Percentiles rank a stretch among this genome's conserved stretches.
phyloP scores from a whole-genome alignment of 2,113 vertebrate species.

The Ovibos moschatus region DNA sequence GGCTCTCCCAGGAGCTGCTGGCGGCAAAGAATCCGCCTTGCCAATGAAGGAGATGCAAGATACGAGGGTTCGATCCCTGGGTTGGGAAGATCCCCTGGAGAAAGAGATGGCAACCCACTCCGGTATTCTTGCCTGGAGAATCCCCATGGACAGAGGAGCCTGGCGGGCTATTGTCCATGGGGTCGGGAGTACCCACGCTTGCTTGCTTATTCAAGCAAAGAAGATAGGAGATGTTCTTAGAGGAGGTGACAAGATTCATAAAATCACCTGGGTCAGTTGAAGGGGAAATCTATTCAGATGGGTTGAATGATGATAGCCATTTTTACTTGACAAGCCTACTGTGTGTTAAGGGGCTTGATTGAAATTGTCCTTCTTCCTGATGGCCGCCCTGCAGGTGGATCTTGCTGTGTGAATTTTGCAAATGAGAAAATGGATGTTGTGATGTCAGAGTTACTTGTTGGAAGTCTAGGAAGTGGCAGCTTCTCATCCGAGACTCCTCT shows the following conservation, averaged over 20 bases:
- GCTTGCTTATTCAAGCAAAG: not conserved
- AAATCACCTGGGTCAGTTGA: not conserved
- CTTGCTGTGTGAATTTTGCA: fast-evolving
- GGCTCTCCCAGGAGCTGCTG: not conserved
- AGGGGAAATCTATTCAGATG: not conserved
- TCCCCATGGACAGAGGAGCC: not conserved
- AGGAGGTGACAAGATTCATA: not conserved
- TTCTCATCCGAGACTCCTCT: fast-evolving
- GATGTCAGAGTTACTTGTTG: not conserved
- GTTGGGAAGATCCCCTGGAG: not conserved
- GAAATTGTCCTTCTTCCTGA: not conserved
- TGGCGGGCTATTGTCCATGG: not conserved
- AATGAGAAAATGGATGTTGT: fast-evolving
- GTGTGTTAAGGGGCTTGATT: not conserved
- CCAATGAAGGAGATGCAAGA: not conserved
- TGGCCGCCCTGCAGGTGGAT: not conserved
- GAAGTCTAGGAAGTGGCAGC: no score
- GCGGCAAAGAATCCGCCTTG: not conserved
- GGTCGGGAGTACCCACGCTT: not conserved
- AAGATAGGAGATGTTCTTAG: fast-evolving
- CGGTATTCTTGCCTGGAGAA: not conserved
- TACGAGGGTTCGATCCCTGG: not conserved
- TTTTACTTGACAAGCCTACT: not conserved
- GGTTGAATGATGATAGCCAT: not conserved
- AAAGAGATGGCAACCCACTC: not conserved